phyloP scores from a whole-genome alignment of 1,140 invertebrate genomes.

The Drosophila tristis region DNA sequence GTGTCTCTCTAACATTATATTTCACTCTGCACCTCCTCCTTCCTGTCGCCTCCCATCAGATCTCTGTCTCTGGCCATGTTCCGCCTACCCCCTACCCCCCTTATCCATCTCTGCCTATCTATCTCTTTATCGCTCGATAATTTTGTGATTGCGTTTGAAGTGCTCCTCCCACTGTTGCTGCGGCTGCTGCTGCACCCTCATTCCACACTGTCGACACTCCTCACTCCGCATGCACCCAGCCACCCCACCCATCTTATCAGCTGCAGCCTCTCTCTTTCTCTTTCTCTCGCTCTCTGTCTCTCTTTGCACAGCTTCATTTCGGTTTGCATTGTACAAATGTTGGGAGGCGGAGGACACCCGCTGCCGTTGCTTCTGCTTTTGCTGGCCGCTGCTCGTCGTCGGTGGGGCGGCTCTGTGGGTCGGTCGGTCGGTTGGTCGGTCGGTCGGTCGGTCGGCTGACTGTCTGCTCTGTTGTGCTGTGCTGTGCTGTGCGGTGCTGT shows the following conservation, averaged over 20 bases:
- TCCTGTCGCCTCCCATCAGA: not conserved
- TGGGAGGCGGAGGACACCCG: not conserved
- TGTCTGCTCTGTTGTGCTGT: constrained; percentile 3
- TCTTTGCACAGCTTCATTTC: not conserved
- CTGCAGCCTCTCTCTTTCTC: too few species aligned
- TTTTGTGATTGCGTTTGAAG: not conserved
- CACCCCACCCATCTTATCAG: too few species aligned
- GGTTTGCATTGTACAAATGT: not conserved
- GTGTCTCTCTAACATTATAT: too few species aligned
- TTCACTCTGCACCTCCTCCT: not conserved
- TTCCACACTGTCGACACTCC: too few species aligned
- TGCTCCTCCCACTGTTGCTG: not conserved
- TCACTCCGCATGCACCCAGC: too few species aligned
- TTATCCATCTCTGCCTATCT: too few species aligned
- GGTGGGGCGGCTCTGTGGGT: not conserved
- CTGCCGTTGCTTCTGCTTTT: constrained; percentile 1
- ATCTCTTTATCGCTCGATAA: too few species aligned
- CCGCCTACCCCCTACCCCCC: too few species aligned
- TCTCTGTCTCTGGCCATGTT: too few species aligned
- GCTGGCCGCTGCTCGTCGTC: constrained; percentile 17
- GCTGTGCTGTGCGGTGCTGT: not conserved
- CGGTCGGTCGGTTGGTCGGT: too few species aligned
- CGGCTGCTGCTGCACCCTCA: too few species aligned
- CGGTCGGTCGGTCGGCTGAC: constrained; percentile 9
- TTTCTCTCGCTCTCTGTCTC: too few species aligned